These are phyloP conservation scores for Urocyon cinereoargenteus DNA, from an alignment of 2,797 vertebrate genomes.

Conservation along the genomic window DNA sequence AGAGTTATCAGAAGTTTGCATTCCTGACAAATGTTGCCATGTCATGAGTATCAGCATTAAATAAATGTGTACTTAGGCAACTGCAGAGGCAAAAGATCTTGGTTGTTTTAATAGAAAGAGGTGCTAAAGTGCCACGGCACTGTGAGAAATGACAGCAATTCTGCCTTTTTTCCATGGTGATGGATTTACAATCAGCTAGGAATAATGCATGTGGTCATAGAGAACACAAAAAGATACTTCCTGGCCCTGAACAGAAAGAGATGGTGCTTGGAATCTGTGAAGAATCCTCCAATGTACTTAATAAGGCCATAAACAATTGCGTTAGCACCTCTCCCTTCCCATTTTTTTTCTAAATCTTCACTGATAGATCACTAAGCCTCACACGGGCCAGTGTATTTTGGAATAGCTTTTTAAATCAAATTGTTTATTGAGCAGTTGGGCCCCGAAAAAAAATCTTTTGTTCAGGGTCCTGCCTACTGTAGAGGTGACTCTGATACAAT, in stretches of 20 bases:
- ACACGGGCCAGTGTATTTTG: not conserved
- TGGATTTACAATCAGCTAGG: not conserved
- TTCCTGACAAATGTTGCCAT: not conserved
- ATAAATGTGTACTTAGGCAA: not conserved
- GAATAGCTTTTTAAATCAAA: slow-evolving; percentile 13
- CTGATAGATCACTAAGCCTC: not conserved
- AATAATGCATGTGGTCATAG: not conserved
- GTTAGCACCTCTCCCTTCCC: not conserved
- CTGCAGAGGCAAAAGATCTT: not conserved
- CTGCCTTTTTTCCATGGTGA: not conserved
- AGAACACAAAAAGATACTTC: not conserved
- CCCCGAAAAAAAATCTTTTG: not conserved
- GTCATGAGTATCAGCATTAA: not conserved
- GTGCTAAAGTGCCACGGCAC: not conserved
- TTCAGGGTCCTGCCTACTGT: accelerated
- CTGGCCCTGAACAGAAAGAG: not conserved
- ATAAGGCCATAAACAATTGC: not conserved
- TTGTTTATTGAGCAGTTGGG: not conserved
- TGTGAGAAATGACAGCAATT: not conserved
- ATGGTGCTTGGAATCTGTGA: not conserved
- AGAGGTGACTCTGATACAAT: not conserved
- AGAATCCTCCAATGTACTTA: not conserved
- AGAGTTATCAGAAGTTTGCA: not conserved
- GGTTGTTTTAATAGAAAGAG: not conserved
- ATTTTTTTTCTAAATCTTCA: slow-evolving; percentile 11